Percentiles rank a stretch among this genome's conserved stretches.
Evolutionary conservation across 2,113 vertebrate species (phyloP).

Genomic region (Elachura formosa): DNA sequence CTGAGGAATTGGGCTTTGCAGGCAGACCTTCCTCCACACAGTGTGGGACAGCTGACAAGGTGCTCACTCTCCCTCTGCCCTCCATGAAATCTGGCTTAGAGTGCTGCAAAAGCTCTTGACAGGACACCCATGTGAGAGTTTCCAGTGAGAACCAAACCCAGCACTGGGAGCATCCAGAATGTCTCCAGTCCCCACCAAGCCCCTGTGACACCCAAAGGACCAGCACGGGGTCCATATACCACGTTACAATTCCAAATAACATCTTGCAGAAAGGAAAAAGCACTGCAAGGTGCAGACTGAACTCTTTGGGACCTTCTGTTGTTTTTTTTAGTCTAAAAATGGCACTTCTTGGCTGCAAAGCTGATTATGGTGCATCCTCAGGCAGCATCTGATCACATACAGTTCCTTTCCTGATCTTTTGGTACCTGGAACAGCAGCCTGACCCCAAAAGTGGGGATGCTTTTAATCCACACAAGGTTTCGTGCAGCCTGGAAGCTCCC

Average conservation of each 20-base stretch:
- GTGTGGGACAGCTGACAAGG: accelerated
- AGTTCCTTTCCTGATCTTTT: not conserved
- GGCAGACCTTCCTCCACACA: not conserved
- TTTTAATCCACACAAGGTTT: not conserved
- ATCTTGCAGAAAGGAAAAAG: not conserved
- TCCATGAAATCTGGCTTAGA: not conserved
- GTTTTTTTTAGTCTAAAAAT: not conserved
- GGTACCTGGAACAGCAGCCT: not conserved
- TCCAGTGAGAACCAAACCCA: not conserved
- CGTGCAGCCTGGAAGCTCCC: not conserved
- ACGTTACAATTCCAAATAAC: not conserved
- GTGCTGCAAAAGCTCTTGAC: not conserved
- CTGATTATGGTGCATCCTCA: not conserved
- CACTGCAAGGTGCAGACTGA: not conserved
- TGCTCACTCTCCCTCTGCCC: not conserved
- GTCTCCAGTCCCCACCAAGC: accelerated
- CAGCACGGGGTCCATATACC: not conserved
- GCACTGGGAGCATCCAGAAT: not conserved
- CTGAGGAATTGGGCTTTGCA: not conserved
- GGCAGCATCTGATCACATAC: accelerated
- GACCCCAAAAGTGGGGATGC: not conserved
- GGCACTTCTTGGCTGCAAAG: not conserved
- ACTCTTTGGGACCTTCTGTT: not conserved
- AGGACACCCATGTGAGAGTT: accelerated
- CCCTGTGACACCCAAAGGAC: not conserved